A percentile compares a stretch with the other conserved stretches of the same genome.
Conservation (phyloP, 64 coral and sea anemone genomes). For the Montipora capricornis region DNA sequence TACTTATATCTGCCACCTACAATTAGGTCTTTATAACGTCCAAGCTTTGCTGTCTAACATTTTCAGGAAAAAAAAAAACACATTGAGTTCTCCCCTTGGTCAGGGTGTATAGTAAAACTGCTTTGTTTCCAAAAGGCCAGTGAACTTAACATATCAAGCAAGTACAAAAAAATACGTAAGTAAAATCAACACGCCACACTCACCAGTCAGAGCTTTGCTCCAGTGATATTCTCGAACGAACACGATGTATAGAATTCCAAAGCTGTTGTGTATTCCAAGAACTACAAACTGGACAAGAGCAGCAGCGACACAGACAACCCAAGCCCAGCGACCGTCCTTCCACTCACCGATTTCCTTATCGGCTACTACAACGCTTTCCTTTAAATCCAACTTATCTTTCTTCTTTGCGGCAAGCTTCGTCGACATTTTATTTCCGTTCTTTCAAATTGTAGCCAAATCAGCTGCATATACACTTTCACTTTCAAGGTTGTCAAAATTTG, state of each 20-base stretch:
- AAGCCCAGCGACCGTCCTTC: constrained; percentile 47
- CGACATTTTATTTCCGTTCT: background rate
- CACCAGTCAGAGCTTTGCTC: constrained; percentile 21
- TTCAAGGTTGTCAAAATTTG: background rate
- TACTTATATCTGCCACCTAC: too few species aligned
- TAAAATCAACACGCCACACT: background rate
- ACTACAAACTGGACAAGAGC: constrained; percentile 77
- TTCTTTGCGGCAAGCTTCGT: background rate
- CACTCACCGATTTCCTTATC: background rate
- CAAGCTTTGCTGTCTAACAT: too few species aligned
- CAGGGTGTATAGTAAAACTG: too few species aligned
- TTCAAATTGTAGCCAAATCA: background rate
- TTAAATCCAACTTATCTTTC: background rate
- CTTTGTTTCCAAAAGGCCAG: too few species aligned
- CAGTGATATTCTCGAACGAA: constrained; percentile 51
- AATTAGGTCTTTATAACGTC: too few species aligned
- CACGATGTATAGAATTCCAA: constrained; percentile 72
- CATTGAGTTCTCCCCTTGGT: too few species aligned
- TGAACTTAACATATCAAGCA: background rate
- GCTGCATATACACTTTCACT: background rate
- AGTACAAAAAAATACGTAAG: background rate
- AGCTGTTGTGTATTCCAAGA: constrained; percentile 76
- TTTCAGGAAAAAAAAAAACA: too few species aligned
- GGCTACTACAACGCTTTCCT: constrained; percentile 3
- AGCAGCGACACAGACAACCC: constrained; percentile 56